Conservation (phyloP, 2,797 vertebrate genomes). For the Momotus momota region DNA sequence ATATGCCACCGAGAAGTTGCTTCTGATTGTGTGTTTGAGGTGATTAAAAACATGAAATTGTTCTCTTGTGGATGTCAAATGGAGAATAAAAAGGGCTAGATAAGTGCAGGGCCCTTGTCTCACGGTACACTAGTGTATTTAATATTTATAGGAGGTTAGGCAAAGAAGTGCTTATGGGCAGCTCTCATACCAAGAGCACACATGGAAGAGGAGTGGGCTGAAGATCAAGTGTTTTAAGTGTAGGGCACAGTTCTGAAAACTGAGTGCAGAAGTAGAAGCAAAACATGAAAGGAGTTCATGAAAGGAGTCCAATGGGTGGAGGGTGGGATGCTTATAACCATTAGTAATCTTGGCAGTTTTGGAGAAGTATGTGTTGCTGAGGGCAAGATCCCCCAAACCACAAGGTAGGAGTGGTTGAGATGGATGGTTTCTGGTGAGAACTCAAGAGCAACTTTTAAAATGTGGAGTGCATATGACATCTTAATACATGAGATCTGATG, state of each 20-base stretch:
- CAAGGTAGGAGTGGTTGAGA: background rate
- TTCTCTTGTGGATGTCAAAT: background rate
- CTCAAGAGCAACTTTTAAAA: background rate
- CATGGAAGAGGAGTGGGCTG: background rate
- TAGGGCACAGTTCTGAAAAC: background rate
- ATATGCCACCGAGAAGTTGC: background rate
- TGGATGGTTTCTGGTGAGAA: background rate
- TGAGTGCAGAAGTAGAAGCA: background rate
- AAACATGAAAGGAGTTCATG: background rate
- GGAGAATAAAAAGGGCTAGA: background rate
- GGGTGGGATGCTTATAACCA: background rate
- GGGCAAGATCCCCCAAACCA: background rate
- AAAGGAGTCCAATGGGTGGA: background rate
- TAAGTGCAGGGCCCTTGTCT: background rate
- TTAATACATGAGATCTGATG: background rate
- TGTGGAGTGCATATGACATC: background rate
- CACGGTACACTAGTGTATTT: background rate
- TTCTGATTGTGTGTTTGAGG: background rate
- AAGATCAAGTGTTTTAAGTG: background rate
- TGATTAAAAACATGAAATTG: background rate
- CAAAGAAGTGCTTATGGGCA: background rate
- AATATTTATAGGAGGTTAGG: background rate
- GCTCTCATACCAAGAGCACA: background rate
- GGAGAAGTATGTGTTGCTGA: background rate
- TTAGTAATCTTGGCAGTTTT: background rate